A percentile compares a stretch with the other conserved stretches of the same genome.
phyloP scores from a whole-genome alignment of 2,888 invertebrate species.

The Abscondita cerata region DNA sequence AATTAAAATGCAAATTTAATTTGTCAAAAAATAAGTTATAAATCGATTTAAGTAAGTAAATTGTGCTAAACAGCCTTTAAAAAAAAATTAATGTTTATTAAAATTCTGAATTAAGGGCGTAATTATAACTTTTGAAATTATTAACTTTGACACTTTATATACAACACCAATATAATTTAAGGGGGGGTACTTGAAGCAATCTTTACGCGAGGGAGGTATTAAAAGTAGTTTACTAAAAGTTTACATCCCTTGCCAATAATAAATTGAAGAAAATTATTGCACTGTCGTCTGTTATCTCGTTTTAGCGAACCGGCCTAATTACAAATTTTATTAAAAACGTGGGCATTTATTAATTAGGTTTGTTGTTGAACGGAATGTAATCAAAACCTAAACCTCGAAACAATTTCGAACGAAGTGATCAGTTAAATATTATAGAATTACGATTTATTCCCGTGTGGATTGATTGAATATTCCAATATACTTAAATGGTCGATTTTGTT shows the following conservation, averaged over 20 bases:
- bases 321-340: background rate
- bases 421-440: too few relatives aligned
- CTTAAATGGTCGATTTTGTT: too few relatives aligned
- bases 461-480: too few relatives aligned
- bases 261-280: slow-evolving; percentile 38
- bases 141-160: slow-evolving; percentile 24
- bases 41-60: too few relatives aligned
- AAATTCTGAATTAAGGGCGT: too few relatives aligned
- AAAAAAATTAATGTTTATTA: too few relatives aligned
- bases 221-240: slow-evolving; percentile 30
- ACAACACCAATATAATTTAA: slow-evolving; percentile 24
- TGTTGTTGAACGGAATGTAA: too few relatives aligned
- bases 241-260: slow-evolving; percentile 22
- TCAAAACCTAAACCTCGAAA: too few relatives aligned
- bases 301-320: background rate
- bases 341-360: background rate
- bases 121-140: slow-evolving; percentile 23
- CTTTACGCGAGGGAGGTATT: slow-evolving; percentile 28
- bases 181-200: slow-evolving; percentile 16
- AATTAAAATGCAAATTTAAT: background rate
- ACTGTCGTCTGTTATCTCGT: background rate
- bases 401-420: too few relatives aligned
- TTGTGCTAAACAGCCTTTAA: too few relatives aligned
- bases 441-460: too few relatives aligned
- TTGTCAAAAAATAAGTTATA: too few relatives aligned